Evolutionary conservation across 2,797 vertebrate genomes (phyloP).

Genomic region (Alca torda): DNA sequence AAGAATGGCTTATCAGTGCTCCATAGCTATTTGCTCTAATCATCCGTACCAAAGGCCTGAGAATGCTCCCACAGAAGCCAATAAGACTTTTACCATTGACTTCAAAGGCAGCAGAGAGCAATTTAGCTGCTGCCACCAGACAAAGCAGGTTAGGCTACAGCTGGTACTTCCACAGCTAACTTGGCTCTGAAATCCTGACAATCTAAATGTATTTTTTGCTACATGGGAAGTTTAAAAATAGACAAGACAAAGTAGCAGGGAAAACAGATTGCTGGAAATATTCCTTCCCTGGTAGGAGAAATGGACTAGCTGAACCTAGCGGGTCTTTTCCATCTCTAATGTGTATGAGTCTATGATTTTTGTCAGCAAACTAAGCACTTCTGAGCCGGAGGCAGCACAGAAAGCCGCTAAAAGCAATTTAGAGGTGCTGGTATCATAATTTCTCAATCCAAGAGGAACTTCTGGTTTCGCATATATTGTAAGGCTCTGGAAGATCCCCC

Average conservation of each 20-base stretch:
- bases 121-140: conserved; percentile 64
- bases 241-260: conserved; percentile 46
- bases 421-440: conserved; percentile 52
- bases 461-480: conserved; percentile 45
- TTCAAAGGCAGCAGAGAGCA: conserved; percentile 64
- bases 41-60: conserved; percentile 41
- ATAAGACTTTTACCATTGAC: conserved; percentile 63
- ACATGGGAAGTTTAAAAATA: conserved; percentile 61
- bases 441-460: conserved; percentile 57
- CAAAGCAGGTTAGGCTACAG: conserved; percentile 68
- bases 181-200: conserved; percentile 60
- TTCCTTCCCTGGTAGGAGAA: conserved; percentile 34
- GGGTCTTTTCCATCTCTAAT: conserved; percentile 51
- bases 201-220: conserved; percentile 55
- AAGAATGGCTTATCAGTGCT: conserved; percentile 62
- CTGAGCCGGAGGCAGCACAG: conserved; percentile 37
- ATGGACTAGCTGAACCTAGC: conserved; percentile 61
- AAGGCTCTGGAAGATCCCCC: conserved; percentile 19
- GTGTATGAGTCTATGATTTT: conserved; percentile 42
- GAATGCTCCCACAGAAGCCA: conserved; percentile 66
- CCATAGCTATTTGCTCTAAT: conserved; percentile 58
- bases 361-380: conserved; percentile 64
- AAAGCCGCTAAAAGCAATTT: conserved; percentile 58
- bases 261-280: conserved; percentile 60
- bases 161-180: conserved; percentile 61